Base-by-base conservation (phyloP, 2,113 vertebrate species). In the Eulemur macaco region DNA sequence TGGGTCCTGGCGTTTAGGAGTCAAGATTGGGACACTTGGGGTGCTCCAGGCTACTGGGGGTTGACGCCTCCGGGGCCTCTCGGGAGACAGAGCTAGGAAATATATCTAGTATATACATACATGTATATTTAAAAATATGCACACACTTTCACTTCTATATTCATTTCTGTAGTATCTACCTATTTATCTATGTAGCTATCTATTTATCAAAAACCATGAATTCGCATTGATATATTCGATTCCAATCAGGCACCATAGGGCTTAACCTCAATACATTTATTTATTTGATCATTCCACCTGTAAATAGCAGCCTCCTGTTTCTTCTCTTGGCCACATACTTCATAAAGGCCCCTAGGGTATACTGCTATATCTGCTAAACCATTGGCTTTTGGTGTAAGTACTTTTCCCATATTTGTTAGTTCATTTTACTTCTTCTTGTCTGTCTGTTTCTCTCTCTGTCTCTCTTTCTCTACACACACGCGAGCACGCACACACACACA, bases 231-330 rank as follows among this genome's bases (percentile, higher is more conserved):
- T 47, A 39, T 0, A 47, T 85, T 88, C 23, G 58, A 1, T 80
- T 58, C 47, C 5, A 39, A 25, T 54, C 8, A n/a, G 31, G n/a
- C 0, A 68, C 0, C n/a, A 21, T 14, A 25, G 21, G 1, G 7
- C 60, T 89, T 69, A 27, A 2, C 13, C 31, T 63, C 8, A n/a
- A 4, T 39, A 13, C 54, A 25, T 27, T 74, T 60, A 54, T 37
- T 90, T 71, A 13, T 86, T 34, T 85, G 34, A 34, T 60, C 10
- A 31, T 2, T 81, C 18, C 45, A 12, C 23, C 58, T 21, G 0
- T 47, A 47, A 6, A 3, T 54, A 31, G 11, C 4, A 69, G 27
- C 56, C 21, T 73, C 18, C 58, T 74, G 34, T 66, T 47, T 77
- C 47, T 23, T 85, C 8, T 77, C 18, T 88, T 71, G 27, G 18